Evolutionary conservation across 2,888 invertebrate genomes (phyloP), one percentile per base, ranked within the genome.

Genomic region (Phaonia tiefii): DNA sequence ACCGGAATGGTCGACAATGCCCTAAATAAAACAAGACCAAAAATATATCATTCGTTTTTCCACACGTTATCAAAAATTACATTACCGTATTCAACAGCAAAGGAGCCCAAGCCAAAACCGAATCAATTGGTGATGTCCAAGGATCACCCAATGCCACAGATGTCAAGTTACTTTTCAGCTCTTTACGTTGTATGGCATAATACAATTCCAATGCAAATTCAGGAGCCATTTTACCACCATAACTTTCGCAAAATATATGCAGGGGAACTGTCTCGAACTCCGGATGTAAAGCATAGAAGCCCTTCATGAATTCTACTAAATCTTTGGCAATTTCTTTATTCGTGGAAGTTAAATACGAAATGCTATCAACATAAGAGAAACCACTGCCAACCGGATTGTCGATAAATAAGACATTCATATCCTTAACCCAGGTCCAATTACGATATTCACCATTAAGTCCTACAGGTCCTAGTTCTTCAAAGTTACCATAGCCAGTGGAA

Each of bases 371-470:
- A 87, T 96, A 97, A 88, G 97, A 97, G 90, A 93, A 97, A 0
- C 98, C 98, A 7, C 95, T 93, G 11, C 98, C 98, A 0, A 97
- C 97, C 1, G 98, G 98, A 90, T 97, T 97, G 88, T 98, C 98
- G 70, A 98, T 93, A 88, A 97, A 97, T 13, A 98, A 90, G 0
- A 97, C 93, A 89, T 97, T 97, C 88, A 95, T 96, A 83, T 95
- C 92, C 84, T 92, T 91, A 85, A 95, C 96, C 96, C 97, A 97
- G 22, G 96, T 94, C 80, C 93, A 92, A 82, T 94, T 93, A 74
- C 96, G 93, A n/a, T 93, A 92, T n/a, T 93, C 92, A 25, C 95
- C 90, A 77, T 95, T 90, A 0, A 93, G 87, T 86, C 95, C 94
- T 25, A 95, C 89, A 0, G 97, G 96, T 0, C 97, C 97, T 25